Evolutionary conservation across 1,140 invertebrate species (phyloP), one percentile per base, ranked within the genome.

Genomic region (Drusus annulatus): DNA sequence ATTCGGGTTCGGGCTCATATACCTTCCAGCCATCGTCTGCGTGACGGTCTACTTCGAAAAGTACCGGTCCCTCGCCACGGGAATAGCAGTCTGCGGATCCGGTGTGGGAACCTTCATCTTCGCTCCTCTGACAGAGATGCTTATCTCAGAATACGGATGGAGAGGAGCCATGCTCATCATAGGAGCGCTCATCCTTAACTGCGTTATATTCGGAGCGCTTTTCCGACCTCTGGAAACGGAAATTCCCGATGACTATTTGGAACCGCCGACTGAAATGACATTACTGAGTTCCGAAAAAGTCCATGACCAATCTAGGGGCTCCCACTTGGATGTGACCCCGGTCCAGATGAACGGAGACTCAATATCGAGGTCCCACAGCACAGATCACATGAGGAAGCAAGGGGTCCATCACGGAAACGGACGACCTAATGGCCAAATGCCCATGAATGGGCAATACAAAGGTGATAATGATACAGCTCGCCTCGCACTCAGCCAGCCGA

Each of bases 41-140:
- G 97, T 98, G 7, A 97, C 97, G 3, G 95, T 94, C 79, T 98
- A 98, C 91, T 99, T 99, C 85, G 97, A 98, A 84, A 94, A 95
- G 84, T 94, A 94, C 81, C 91, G 97, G 74, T 97, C 97, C 4
- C 90, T 98, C 80, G 97, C 97, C 2, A 98, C 97, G 1, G 90
- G 90, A 13, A 98, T 99, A 25, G 97, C 97, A 0, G 97, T 99
- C 0, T 98, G 97, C 84, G 98, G 97, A 3, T 98, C 97, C 5
- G 96, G 96, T 3, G 91, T 98, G 16, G 96, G 96, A 17, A 97
- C 95, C 16, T 94, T 97, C 85, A 86, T 96, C 2, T 94, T 97
- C 84, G 94, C 96, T 1, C 95, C 96, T 0, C 88, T 96, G 2
- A 94, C 93, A n/a, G 91, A 93, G 79, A 87, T 86, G 58, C 87